Base-by-base conservation (phyloP, 53 echinoderm and acorn worm species). In the Mesocentrotus franciscanus region DNA sequence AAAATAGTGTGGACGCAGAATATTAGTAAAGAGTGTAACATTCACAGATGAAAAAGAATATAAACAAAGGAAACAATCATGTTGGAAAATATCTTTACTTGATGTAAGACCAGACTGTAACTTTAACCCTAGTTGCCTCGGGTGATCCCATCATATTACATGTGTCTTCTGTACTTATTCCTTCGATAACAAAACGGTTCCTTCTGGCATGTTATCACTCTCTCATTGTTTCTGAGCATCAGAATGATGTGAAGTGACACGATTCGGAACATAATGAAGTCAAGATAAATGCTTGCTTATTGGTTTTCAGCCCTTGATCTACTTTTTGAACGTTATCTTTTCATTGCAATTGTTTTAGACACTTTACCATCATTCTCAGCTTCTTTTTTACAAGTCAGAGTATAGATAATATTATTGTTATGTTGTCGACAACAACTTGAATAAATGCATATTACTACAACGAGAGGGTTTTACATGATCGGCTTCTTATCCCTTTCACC, bases 271-370 rank as follows among this genome's bases (percentile, higher is more conserved):
- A 33, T 18, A 81, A 81, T 22, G 81, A 22, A 42, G 42, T 18
- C 33, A 27, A 33, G 36, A 81, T 81, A 81, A 64, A 64, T 42
- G 36, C 81, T 27, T 81, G 36, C 29, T 81, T 81, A 81, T 81
- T 81, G 81, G 81, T 81, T 81, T 16, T 81, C 81, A 81, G 81
- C 81, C 36, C 81, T 81, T 81, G 81, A 81, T 42, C 81, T 81
- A 81, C 76, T 33, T 81, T 36, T 74, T 30, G 10, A 32, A 32
- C 29, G 74, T 76, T 76, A 29, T 2, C 33, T 33, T 12, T 15
- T 76, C 10, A 76, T 76, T 33, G 14, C 11, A 12, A 32, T 30
- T 8, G 4, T 22, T 68, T 6, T 10, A 74, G 74, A 18, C 14
- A 30, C 81, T 36, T 20, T 42, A 18, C 36, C 29, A 17, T 42